These are phyloP conservation scores for Chloropsis hardwickii DNA, from an alignment of 2,113 vertebrate genomes.

Conservation along the genomic window DNA sequence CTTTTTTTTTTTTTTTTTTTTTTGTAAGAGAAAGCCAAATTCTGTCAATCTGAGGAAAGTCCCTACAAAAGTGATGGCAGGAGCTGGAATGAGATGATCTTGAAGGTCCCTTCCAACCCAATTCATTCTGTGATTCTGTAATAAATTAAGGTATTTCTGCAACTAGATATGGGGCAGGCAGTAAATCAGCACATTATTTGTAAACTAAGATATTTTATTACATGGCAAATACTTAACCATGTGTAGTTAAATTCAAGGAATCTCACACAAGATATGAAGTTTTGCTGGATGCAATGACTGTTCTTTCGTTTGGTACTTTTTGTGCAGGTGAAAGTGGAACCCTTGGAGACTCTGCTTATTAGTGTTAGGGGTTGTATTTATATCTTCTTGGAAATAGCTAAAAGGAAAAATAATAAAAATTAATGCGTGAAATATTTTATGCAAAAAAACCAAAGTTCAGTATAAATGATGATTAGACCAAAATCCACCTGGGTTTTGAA, in stretches of 20 bases:
- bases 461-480: neutral
- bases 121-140: neutral
- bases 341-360: neutral
- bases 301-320: neutral
- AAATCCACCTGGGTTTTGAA: neutral
- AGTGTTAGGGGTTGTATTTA: neutral
- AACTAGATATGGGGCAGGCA: too few species aligned
- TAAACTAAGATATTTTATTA: neutral
- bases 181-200: neutral
- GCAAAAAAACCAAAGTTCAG: neutral
- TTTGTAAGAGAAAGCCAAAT: neutral
- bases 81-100: neutral
- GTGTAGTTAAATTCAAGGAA: neutral
- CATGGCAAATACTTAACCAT: neutral
- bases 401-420: neutral
- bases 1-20: too few species aligned
- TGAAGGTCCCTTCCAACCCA: neutral
- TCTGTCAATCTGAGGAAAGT: neutral
- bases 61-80: neutral
- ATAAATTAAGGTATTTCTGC: neutral
- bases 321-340: neutral
- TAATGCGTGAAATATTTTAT: neutral
- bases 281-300: neutral
- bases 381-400: neutral
- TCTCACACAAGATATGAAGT: neutral